Evolutionary conservation across 30 jellyfish, hydroid and myxozoan genomes (phyloP), one percentile per base, ranked within the genome.

Genomic region (Catostylus mosaicus): DNA sequence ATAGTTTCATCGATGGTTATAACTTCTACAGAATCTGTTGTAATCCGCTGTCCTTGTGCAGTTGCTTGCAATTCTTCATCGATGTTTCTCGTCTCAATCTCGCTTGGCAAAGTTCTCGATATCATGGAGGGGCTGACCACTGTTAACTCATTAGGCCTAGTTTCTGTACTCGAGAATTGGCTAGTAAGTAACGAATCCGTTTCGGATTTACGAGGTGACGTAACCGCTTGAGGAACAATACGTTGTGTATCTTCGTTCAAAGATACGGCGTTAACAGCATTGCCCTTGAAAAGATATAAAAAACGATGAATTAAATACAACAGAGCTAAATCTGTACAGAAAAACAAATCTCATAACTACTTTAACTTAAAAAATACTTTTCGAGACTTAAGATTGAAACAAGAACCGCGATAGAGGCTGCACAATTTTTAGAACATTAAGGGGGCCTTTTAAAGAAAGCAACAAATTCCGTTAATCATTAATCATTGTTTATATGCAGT

Each of bases 121-220:
- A 80, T 80, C 83, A 80, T 80, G 10, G 90, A 20, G 0, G 90
- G 90, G 47, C 84, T 80, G 57, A 80, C 90, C 6, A 51, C 88
- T 10, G 88, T 23, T 20, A 80, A 77, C 46, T 80, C 90, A 50
- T 67, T 80, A 2, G 76, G 34, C 47, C 80, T 65, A 5, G 78
- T 72, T 37, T 47, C 90, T 26, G 84, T 29, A 29, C 29, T 68
- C 22, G 90, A 80, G 33, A 65, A 80, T 54, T 80, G 90, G 33
- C 84, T 61, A 3, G 84, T 68, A 6, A 80, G 47, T 33, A 80
- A 35, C 24, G 80, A 79, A 22, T 50, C 90, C 6, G 81, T 34
- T 40, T 77, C 88, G 29, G 88, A 77, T 23, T 80, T 67, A 57
- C 84, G 80, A 20, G 71, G 65, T 11, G 90, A 48, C 18, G 84